Evolutionary conservation across 1,140 invertebrate species (phyloP), one percentile per base, ranked within the genome.

Genomic region (Aporrectodea caliginosa): DNA sequence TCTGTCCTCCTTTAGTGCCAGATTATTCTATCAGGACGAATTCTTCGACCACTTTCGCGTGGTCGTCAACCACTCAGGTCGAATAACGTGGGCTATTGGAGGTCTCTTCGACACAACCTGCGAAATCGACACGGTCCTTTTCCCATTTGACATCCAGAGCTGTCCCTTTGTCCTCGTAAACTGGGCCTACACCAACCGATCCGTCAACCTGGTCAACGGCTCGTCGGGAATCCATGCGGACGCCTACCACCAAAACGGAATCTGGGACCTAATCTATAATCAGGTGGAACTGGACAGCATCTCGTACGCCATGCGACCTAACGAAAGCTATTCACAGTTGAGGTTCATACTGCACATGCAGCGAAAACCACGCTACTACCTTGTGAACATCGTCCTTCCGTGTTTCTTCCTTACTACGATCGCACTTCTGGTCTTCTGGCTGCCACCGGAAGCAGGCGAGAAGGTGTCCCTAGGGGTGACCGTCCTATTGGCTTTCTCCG

Each of bases 311-410:
- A 58, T 58, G 43, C 43, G 22, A 12, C 43, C 43, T 6, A 22
- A 58, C 6, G 35, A 82, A n/a, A 82, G 34, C 78, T 90, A 89
- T 82, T 87, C 89, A 1, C 88, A 89, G 79, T 84, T 90, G 16
- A 90, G 87, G 2, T 86, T 90, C 31, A 88, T 85, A 22, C 78
- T 90, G 12, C 35, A 70, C 34, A 27, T 79, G 22, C 32, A 68
- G 32, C 27, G 73, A n/a, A 33, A 69, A 14, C 43, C 43, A 16
- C 12, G 30, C n/a, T 79, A 75, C 73, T 79, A 69, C 73, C 35
- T 75, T 16, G n/a, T 69, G 58, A 77, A 81, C 69, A 68, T 81
- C 71, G 77, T 81, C 34, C 43, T 77, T 34, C 81, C 81, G 32
- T 81, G 81, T 34, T 77, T 77, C 1, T 69, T 81, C 32, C 69